Evolutionary conservation across 1,140 invertebrate genomes (phyloP), one percentile per base, ranked within the genome.

Genomic region (Antheraea pernyi): DNA sequence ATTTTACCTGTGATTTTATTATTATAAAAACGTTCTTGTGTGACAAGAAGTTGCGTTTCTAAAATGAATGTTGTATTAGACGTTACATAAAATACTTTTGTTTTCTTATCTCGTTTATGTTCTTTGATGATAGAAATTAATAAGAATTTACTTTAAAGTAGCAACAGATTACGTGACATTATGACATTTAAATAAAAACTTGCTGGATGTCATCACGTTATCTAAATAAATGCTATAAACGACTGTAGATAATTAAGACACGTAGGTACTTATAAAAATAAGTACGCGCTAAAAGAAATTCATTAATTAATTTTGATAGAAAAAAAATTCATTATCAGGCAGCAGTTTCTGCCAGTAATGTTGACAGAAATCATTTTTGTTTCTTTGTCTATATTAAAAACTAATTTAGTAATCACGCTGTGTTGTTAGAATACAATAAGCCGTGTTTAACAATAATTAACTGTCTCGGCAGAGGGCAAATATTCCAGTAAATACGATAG

Each of bases 1-100:
- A 84, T 79, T 86, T 53, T 86, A 88, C 86, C 86, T 91, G 88
- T 91, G 88, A 91, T 91, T 90, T 89, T 86, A 84, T 85, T 83
- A 83, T 85, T 81, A 75, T 78, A 73, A 77, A n/a, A 72, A 78
- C 65, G 75, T 75, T 87, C 88, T 91, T 91, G 86, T 91, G 72
- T 84, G 75, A 91, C 86, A 91, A 89, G 88, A 84, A 71, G 68
- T 73, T 69, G 18, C 16, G 19, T 67, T 67, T 67, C 16, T 60
- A 60, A 59, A 67, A 67, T 36, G 46, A 16, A 53, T 66, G 67
- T 76, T 67, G 22, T 16, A 62, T 71, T 77, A 69, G 69, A 68
- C 65, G 68, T 72, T 74, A 69, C 58, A 16, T 73, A 58, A 59
- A n/a, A 66, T 19, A 18, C 18, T 48, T 46, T 39, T 53, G 13